Conservation (phyloP, 2,888 invertebrate species). For the Himalopsyche japonica region DNA sequence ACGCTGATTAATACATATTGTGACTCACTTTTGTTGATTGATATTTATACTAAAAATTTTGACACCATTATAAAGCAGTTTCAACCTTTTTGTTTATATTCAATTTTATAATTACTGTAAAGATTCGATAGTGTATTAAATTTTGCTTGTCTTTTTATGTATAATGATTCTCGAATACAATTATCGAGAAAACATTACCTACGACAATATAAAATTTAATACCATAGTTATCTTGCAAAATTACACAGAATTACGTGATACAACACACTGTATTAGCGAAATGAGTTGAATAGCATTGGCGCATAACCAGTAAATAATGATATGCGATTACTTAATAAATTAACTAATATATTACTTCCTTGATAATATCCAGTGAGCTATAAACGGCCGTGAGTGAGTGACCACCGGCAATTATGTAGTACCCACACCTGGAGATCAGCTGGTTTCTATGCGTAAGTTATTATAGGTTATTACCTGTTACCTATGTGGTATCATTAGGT, state of each 20-base stretch:
- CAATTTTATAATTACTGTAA: no score
- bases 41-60: no score
- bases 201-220: not conserved
- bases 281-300: not conserved
- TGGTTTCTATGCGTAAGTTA: not conserved
- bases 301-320: not conserved
- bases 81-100: no score
- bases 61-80: no score
- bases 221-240: not conserved
- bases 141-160: no score
- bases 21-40: no score
- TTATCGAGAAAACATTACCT: not conserved
- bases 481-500: not conserved
- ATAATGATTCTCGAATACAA: no score
- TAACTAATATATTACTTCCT: not conserved
- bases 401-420: not conserved
- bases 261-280: not conserved
- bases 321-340: not conserved
- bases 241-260: not conserved
- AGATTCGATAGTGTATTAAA: no score
- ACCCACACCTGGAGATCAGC: not conserved
- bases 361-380: not conserved
- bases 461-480: not conserved
- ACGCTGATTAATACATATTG: no score
- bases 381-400: not conserved